phyloP scores from a whole-genome alignment of 2,888 invertebrate species.

The Cephus rjabovi region DNA sequence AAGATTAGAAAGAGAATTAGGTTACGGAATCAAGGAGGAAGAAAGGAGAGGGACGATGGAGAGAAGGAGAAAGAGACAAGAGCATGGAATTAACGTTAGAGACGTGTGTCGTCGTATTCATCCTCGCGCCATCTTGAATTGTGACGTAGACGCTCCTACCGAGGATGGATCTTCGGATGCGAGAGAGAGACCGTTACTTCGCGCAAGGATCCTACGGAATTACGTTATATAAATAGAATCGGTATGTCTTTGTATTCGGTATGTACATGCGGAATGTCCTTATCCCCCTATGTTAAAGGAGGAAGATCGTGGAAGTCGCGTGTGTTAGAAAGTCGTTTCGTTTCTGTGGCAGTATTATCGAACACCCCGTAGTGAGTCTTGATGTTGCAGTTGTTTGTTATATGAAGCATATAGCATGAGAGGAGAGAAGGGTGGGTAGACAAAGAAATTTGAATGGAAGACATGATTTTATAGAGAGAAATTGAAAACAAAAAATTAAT shows the following conservation, averaged over 20 bases:
- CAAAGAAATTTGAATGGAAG: too few species aligned
- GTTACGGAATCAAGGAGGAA: slow-evolving; percentile 17
- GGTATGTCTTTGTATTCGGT: neutral
- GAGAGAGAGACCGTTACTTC: neutral
- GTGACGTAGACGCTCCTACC: too few species aligned
- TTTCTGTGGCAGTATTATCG: slow-evolving; percentile 47
- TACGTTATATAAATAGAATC: neutral
- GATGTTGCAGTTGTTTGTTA: slow-evolving; percentile 31
- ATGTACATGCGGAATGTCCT: neutral
- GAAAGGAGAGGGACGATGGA: neutral
- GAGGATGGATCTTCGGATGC: neutral
- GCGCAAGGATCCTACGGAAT: neutral
- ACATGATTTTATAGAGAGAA: neutral
- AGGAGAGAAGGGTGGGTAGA: too few species aligned
- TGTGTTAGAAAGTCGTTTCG: slow-evolving; percentile 16
- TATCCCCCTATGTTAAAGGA: neutral
- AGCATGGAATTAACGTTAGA: neutral
- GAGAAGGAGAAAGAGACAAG: neutral
- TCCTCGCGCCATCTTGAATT: too few species aligned
- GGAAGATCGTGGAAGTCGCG: neutral
- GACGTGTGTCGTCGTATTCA: too few species aligned
- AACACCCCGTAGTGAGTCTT: slow-evolving; percentile 30
- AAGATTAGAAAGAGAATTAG: slow-evolving; percentile 16
- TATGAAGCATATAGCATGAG: too few species aligned
- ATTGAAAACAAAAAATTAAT: too few species aligned